phyloP scores from a whole-genome alignment of 2,113 vertebrate species.

The Poeciliopsis turrubarensis region DNA sequence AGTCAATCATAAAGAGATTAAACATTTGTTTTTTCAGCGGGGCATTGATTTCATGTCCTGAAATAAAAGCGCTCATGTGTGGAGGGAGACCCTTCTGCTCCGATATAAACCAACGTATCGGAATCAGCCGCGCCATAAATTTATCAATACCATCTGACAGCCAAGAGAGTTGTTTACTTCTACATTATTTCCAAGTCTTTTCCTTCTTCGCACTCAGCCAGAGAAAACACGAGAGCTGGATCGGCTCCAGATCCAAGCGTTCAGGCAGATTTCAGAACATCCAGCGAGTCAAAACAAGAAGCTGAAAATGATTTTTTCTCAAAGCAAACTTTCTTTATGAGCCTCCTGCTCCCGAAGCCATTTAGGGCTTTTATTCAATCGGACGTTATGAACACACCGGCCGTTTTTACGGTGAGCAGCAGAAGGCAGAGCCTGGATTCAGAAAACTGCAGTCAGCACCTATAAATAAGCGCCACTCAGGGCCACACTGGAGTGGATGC shows the following conservation, averaged over 20 bases:
- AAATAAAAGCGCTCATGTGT: conserved; percentile 12
- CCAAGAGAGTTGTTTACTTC: conserved; percentile 10
- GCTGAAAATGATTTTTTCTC: not conserved
- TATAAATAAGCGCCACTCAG: conserved; percentile 52
- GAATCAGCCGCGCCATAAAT: not conserved
- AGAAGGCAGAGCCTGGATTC: conserved; percentile 7
- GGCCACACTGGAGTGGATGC: conserved; percentile 27
- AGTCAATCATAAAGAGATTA: conserved; percentile 32
- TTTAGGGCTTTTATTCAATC: conserved; percentile 50
- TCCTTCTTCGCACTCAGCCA: not conserved
- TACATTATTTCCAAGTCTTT: not conserved
- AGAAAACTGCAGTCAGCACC: conserved; percentile 52
- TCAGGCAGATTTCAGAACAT: not conserved
- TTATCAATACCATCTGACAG: conserved; percentile 28
- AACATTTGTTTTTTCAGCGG: conserved; percentile 20
- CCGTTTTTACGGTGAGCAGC: conserved; percentile 30
- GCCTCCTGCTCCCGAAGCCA: conserved; percentile 14
- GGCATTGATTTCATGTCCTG: conserved; percentile 25
- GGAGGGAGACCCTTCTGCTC: not conserved
- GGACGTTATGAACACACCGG: conserved; percentile 44
- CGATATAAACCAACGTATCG: conserved; percentile 15
- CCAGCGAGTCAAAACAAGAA: not conserved
- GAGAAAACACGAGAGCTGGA: not conserved
- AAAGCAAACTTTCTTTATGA: conserved; percentile 21
- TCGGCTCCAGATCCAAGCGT: not conserved